Evolutionary conservation across 2,113 vertebrate genomes (phyloP).

Genomic region (Bubo blakistoni): DNA sequence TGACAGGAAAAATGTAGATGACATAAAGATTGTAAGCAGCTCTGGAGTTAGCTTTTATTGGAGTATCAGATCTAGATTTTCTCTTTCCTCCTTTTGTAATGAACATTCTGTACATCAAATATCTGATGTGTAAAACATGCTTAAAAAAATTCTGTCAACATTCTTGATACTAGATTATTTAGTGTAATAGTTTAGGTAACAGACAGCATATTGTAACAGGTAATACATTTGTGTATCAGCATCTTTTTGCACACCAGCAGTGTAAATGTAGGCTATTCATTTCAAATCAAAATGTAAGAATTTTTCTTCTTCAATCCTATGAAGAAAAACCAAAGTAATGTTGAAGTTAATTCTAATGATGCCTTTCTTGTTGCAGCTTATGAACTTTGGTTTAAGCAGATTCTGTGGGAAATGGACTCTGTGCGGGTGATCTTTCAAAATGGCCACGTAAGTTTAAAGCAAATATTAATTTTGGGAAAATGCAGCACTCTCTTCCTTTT

Average conservation of each 20-base stretch:
- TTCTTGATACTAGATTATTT: neutral
- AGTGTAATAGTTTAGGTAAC: neutral
- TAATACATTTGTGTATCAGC: neutral
- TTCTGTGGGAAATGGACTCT: conserved; percentile 95
- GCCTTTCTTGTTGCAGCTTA: conserved; percentile 77
- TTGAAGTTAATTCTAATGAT: neutral
- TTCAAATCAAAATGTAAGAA: neutral
- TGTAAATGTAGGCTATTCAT: neutral
- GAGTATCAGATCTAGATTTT: neutral
- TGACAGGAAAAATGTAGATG: neutral
- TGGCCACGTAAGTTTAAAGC: conserved; percentile 83
- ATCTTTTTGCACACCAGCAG: neutral
- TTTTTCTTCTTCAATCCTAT: neutral
- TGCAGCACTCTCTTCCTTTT: neutral
- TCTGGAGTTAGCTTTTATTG: neutral
- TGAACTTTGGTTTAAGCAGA: conserved; percentile 98
- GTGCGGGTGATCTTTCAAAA: conserved; percentile 91
- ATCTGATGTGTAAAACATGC: neutral
- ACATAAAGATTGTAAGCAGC: neutral
- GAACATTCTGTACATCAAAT: neutral
- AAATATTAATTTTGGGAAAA: neutral
- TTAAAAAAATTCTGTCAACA: neutral
- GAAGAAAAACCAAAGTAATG: neutral
- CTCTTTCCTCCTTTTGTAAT: neutral
- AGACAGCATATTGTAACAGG: neutral